Base-by-base conservation (phyloP, 2,113 vertebrate species). In the Erythrolamprus reginae region DNA sequence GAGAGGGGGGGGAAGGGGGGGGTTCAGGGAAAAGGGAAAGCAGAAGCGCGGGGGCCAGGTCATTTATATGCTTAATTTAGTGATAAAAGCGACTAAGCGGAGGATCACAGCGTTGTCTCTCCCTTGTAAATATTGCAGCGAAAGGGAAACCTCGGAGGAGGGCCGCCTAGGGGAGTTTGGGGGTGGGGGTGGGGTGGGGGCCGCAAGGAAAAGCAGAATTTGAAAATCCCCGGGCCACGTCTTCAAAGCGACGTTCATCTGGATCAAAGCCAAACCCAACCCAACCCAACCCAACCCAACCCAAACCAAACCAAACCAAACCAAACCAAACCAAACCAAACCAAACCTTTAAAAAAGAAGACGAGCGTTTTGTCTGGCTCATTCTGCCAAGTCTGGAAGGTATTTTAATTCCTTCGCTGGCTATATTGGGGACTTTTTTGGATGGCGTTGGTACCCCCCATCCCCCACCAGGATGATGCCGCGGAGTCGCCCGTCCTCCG, bases 61-160 rank as follows among this genome's bases (percentile, higher is more conserved):
- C 98, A 98, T 98, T 98, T 98, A 97, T 98, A 98, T 98, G 98
- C 98, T 98, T 98, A 97, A 98, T 98, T 98, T 98, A 96, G 96
- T 96, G 98, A 98, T 98, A 98, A 97, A 98, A 98, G 97, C 97
- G 97, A 97, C 95, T 92, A 97, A 97, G 96, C 96, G 96, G 65
- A 96, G 94, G 95, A 95, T 95, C 94, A 96, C 94, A 94, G 93
- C 84, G 91, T 84, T 85, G 89, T 65, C 84, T 50, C 91, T 84
- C 92, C 61, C 90, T 92, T 94, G 61, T 85, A 95, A 96, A 93
- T 96, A 96, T 96, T 97, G 92, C 93, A 96, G 92, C 92, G 89
- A 33, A 93, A 95, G 94, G 95, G 91, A 95, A 92, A 90, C 65
- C 52, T 51, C 24, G 91, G 86, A 24, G 70, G 28, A 5, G 50